Evolutionary conservation across 2,113 vertebrate species (phyloP).

Genomic region (Falcunculus frontatus): DNA sequence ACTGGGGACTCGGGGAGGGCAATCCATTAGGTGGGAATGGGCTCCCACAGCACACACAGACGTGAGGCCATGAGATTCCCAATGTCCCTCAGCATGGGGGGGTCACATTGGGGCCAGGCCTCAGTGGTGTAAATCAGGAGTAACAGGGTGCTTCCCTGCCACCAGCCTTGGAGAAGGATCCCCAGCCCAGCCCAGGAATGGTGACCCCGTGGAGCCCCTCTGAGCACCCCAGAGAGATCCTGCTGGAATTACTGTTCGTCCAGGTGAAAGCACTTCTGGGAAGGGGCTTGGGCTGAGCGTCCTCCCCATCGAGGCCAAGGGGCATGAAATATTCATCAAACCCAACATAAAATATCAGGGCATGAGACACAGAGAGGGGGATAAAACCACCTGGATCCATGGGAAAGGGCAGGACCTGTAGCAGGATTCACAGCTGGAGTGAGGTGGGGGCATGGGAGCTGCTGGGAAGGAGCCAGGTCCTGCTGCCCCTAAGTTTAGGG

Average conservation of each 20-base stretch:
- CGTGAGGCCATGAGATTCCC: fast-evolving
- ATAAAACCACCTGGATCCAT: neutral
- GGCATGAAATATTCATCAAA: neutral
- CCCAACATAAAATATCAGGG: neutral
- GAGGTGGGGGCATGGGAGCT: neutral
- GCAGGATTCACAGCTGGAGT: neutral
- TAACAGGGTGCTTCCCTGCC: fast-evolving
- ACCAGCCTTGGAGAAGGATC: neutral
- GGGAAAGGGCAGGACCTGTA: neutral
- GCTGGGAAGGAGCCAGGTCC: neutral
- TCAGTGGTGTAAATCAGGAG: neutral
- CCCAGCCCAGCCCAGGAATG: fast-evolving
- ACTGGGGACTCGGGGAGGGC: neutral
- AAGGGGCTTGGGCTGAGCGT: neutral
- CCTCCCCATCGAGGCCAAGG: fast-evolving
- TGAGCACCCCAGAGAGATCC: fast-evolving
- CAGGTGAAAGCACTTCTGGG: neutral
- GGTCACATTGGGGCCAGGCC: neutral
- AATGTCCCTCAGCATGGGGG: fast-evolving
- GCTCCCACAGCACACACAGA: neutral
- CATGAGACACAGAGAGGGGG: fast-evolving
- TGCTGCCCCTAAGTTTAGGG: too few species aligned
- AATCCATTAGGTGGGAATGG: neutral
- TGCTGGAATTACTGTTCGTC: neutral
- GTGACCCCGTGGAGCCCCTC: neutral